Evolutionary conservation across 1,140 invertebrate genomes (phyloP).

Genomic region (Bactericera cockerelli): DNA sequence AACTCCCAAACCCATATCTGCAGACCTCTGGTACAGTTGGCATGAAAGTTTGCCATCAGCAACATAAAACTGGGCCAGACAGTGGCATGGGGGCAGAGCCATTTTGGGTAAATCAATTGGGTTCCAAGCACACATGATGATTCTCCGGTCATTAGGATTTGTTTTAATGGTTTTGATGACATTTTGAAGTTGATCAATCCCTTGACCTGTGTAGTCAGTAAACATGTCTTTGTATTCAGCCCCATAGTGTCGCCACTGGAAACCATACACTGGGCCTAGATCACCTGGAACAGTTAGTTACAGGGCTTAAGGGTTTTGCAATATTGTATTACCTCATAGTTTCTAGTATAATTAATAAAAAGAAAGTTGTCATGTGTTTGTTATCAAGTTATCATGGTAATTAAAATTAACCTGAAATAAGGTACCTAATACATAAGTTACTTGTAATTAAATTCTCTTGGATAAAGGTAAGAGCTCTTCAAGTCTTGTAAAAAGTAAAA

Average conservation of each 20-base stretch:
- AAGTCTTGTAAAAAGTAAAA: no score
- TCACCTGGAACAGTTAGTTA: slow-evolving; percentile 54
- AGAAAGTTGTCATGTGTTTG: no score
- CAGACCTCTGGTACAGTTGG: slow-evolving; percentile 90
- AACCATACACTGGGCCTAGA: slow-evolving; percentile 95
- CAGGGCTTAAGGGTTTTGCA: no score
- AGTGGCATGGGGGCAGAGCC: slow-evolving; percentile 96
- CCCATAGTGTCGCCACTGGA: slow-evolving; percentile 98
- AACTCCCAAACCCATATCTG: slow-evolving; percentile 94
- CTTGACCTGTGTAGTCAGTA: slow-evolving; percentile 71
- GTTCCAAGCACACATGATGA: slow-evolving; percentile 95
- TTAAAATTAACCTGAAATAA: no score
- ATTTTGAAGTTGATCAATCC: slow-evolving; percentile 80
- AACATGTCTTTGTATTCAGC: slow-evolving; percentile 77
- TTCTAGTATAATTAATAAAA: no score
- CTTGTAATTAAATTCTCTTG: no score
- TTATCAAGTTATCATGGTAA: no score
- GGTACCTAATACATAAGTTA: no score
- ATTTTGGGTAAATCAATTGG: slow-evolving; percentile 73
- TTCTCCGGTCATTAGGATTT: slow-evolving; percentile 72
- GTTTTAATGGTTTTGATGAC: slow-evolving; percentile 72
- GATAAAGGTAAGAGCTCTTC: no score
- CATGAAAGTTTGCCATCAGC: slow-evolving; percentile 67
- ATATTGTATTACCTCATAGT: background rate
- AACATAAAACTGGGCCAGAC: slow-evolving; percentile 90